These are phyloP conservation scores for Amphipoea oculea DNA, from an alignment of 2,888 invertebrate species.

Conservation along the genomic window DNA sequence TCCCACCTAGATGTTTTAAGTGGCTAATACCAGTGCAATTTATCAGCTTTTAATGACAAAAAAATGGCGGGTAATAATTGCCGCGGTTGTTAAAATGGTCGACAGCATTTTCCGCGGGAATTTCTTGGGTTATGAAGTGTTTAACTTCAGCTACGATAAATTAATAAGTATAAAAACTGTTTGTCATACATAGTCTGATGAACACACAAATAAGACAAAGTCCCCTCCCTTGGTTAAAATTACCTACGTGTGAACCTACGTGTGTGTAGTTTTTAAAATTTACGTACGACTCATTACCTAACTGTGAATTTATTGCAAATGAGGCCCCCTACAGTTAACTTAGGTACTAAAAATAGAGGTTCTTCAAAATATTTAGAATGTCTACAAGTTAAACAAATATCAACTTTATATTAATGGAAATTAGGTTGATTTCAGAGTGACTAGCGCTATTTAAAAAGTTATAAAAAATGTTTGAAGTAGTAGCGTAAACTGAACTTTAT, in stretches of 20 bases:
- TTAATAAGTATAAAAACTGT: neutral
- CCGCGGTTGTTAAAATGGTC: conserved; percentile 32
- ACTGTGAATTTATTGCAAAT: neutral
- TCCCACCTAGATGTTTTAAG: conserved; percentile 56
- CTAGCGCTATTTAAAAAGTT: no score
- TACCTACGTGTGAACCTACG: no score
- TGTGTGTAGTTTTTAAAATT: no score
- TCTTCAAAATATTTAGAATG: neutral
- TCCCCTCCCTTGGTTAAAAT: neutral
- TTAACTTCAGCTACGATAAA: conserved; percentile 14
- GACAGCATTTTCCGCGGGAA: conserved; percentile 29
- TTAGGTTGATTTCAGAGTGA: no score
- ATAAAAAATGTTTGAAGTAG: no score
- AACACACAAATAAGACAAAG: neutral
- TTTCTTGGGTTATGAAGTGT: conserved; percentile 41
- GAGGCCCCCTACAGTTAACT: no score
- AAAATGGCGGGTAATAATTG: conserved; percentile 36
- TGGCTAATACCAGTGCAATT: conserved; percentile 55
- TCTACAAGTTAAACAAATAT: no score
- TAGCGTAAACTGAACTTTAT: no score
- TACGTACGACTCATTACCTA: no score
- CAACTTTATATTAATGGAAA: no score
- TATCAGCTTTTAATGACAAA: conserved; percentile 45
- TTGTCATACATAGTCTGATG: neutral
- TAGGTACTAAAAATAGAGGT: no score